Base-by-base conservation (phyloP, 2,797 vertebrate genomes). In the Darevskia nairensis region DNA sequence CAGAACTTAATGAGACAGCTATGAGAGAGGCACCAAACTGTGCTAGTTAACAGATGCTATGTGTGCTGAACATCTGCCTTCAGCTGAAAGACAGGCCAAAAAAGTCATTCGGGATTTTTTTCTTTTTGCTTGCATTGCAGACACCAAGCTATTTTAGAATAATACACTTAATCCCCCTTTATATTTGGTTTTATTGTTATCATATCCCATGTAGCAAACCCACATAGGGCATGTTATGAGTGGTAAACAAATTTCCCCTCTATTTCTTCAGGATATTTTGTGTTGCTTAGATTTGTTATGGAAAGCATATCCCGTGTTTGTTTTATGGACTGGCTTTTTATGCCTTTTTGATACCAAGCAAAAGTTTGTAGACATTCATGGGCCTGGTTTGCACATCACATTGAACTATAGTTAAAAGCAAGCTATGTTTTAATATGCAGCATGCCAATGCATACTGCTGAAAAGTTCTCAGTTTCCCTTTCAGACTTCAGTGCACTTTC, bases 251-350 rank as follows among this genome's bases (percentile, higher is more conserved):
- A 92, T 71, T 84, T 90, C 74, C 80, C 50, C n/a, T 76, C 0
- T 89, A 91, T 85, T 94, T 78, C 90, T 90, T 90, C 29, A 69
- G 76, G 27, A 80, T 92, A 88, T 93, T 95, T 87, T 87, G 44
- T 93, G 85, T 93, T 81, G 32, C 64, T 88, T 55, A 68, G 72
- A 83, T 95, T 95, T 89, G 69, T 92, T 89, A 19, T n/a, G 68
- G 84, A 84, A 88, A 93, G 91, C 89, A 92, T 90, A 82, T 92
- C 91, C 90, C 90, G 86, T 92, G 15, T 89, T 91, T 93, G 90
- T 93, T 71, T 77, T 84, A 64, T 76, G 81, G 17, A 44, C 86
- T 92, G 75, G 46, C 68, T 80, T 88, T 77, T 88, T 8, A 5
- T 80, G 68, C 10, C 77, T 87, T 87, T 46, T 84, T 0, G 0